phyloP scores from a whole-genome alignment of 2,888 invertebrate species.

The Sphaerophoria taeniata region DNA sequence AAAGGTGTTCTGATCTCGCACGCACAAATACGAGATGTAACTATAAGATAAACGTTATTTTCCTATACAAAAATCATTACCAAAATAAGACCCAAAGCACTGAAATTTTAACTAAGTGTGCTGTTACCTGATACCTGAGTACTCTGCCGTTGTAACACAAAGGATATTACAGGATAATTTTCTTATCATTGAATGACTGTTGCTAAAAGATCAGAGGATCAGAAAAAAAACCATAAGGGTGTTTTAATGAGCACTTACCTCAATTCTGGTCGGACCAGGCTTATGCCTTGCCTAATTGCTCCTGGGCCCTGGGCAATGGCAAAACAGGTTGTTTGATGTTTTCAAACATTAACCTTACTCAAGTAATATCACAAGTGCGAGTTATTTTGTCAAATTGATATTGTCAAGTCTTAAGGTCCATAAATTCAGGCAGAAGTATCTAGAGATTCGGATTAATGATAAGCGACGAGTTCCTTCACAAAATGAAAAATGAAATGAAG shows the following conservation, averaged over 20 bases:
- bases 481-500: slow-evolving; percentile 34
- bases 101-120: slow-evolving; percentile 46
- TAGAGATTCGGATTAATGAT: slow-evolving; percentile 21
- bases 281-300: slow-evolving; percentile 55
- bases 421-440: slow-evolving; percentile 35
- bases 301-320: neutral
- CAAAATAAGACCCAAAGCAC: slow-evolving; percentile 22
- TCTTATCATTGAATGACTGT: slow-evolving; percentile 44
- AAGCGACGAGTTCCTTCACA: neutral
- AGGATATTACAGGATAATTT: slow-evolving; percentile 45
- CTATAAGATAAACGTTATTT: slow-evolving; percentile 48
- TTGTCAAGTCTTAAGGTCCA: slow-evolving; percentile 18
- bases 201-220: slow-evolving; percentile 29
- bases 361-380: slow-evolving; percentile 36
- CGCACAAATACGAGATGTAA: slow-evolving; percentile 70
- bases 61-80: slow-evolving; percentile 37
- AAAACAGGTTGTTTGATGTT: slow-evolving; percentile 29
- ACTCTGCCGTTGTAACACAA: slow-evolving; percentile 30
- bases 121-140: slow-evolving; percentile 47
- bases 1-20: slow-evolving; percentile 64
- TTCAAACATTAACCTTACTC: slow-evolving; percentile 28
- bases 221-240: slow-evolving; percentile 36
- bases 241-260: slow-evolving; percentile 46
- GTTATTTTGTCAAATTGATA: slow-evolving; percentile 57
- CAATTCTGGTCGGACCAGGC: slow-evolving; percentile 36